A percentile compares a stretch with the other conserved stretches of the same genome.
Conservation (phyloP, 1,140 invertebrate genomes). For the Temnothorax nylanderi region DNA sequence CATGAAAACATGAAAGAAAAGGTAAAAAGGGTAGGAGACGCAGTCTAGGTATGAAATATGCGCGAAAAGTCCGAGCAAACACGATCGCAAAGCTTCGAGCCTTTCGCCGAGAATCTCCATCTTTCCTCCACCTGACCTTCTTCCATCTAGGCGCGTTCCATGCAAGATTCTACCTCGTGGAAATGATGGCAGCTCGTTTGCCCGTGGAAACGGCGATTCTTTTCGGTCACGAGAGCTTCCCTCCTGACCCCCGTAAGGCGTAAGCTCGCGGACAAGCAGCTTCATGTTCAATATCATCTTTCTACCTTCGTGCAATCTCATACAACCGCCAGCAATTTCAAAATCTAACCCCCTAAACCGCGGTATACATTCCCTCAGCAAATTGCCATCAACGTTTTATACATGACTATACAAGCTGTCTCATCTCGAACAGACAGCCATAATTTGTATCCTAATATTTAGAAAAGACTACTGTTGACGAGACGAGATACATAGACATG, state of each 20-base stretch:
- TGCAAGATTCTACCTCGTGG: conserved; percentile 57
- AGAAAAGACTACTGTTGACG: background rate
- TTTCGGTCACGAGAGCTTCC: conserved; percentile 47
- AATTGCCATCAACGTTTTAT: conserved; percentile 47
- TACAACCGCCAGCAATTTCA: conserved; percentile 43
- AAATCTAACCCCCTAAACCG: conserved; percentile 50
- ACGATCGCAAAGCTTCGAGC: conserved; percentile 42
- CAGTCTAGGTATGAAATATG: conserved; percentile 56
- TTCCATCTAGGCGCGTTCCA: conserved; percentile 36
- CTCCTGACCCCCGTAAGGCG: conserved; percentile 20
- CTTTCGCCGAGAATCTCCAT: conserved; percentile 30
- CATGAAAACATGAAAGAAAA: conserved; percentile 43
- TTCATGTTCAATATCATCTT: conserved; percentile 49
- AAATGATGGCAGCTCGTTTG: conserved; percentile 56
- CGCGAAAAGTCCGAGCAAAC: conserved; percentile 58
- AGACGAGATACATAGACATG: background rate
- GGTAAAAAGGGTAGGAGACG: conserved; percentile 4
- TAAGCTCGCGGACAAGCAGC: conserved; percentile 58
- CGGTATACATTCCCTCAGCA: conserved; percentile 25
- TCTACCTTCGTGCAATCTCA: conserved; percentile 40
- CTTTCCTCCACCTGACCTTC: conserved; percentile 31
- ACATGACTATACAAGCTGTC: background rate
- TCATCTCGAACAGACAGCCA: background rate
- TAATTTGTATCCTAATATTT: background rate
- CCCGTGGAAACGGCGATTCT: conserved; percentile 48